A percentile compares a stretch with the other conserved stretches of the same genome.
Conservation (phyloP, 2,888 invertebrate species). For the Dastarcus helophoroides region DNA sequence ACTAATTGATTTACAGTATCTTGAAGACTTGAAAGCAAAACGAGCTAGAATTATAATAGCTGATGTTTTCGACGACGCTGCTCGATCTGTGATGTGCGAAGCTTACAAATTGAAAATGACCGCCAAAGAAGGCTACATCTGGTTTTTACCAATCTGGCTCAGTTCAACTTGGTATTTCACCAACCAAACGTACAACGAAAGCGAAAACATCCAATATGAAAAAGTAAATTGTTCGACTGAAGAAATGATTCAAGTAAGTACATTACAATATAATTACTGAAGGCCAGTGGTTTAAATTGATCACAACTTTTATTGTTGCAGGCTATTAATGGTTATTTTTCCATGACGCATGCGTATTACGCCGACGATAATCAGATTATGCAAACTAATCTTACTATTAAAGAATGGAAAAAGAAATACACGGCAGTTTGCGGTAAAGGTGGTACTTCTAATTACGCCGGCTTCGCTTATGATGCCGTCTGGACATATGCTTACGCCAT, state of each 20-base stretch:
- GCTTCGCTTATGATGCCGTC: slow-evolving; percentile 71
- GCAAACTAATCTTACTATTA: slow-evolving; percentile 54
- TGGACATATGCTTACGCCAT: slow-evolving; percentile 69
- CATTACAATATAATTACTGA: neutral
- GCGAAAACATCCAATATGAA: slow-evolving; percentile 18
- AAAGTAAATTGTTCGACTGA: slow-evolving; percentile 47
- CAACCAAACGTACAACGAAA: slow-evolving; percentile 33
- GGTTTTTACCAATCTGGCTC: slow-evolving; percentile 75
- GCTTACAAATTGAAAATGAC: slow-evolving; percentile 61
- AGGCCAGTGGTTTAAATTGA: neutral
- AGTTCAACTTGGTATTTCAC: slow-evolving; percentile 51
- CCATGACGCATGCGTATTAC: slow-evolving; percentile 56
- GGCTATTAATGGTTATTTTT: slow-evolving; percentile 63
- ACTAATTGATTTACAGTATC: slow-evolving; percentile 48
- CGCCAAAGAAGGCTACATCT: slow-evolving; percentile 61
- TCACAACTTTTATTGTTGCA: slow-evolving; percentile 27
- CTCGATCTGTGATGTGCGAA: slow-evolving; percentile 70
- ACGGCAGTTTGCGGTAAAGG: slow-evolving; percentile 10
- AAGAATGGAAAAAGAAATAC: slow-evolving; percentile 47
- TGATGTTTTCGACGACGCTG: slow-evolving; percentile 62
- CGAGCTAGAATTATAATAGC: slow-evolving; percentile 68
- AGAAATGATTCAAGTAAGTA: slow-evolving; percentile 45
- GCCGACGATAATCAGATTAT: slow-evolving; percentile 47
- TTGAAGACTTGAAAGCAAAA: slow-evolving; percentile 52
- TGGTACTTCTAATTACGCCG: slow-evolving; percentile 50